Evolutionary conservation across 64 coral and sea anemone species (phyloP), one percentile per base, ranked within the genome.

Genomic region (Montipora cactus): DNA sequence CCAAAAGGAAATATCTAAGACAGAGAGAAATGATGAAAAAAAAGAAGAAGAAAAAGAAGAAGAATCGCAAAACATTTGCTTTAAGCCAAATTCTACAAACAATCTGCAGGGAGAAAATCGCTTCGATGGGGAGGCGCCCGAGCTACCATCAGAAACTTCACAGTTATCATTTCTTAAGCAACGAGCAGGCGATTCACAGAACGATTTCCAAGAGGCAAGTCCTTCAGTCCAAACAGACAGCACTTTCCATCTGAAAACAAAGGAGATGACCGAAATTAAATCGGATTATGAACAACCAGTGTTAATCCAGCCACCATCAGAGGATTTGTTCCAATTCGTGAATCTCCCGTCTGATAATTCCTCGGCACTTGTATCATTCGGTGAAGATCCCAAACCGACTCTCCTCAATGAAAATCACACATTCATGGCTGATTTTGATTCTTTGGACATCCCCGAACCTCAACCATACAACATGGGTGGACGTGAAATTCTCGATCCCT

Each of bases 261-360:
- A 81, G 3, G 79, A 81, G 55, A 25, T 49, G 14, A 20, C 22
- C 4, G 55, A 49, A n/a, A 37, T 46, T 13, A 11, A 83, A 53
- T 13, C 25, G 11, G 53, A 81, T 37, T 81, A 62, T 52, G 28
- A 20, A 37, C 58, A 84, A 16, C 44, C 44, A 50, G 8, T 61
- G 3, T 19, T 93, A 16, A 87, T 93, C 16, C 52, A 82, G 9
- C 91, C 91, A 64, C 91, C 91, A 46, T 87, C 81, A 66, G 91
- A 93, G 9, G 79, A 93, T 78, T 28, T 93, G 19, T 66, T 93
- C 45, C 79, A 78, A 22, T 93, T 93, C 59, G 57, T 57, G 28
- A 15, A 53, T 1, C 10, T 77, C 5, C 46, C 62, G 14, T 51
- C 66, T 10, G 45, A 72, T 71, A 71, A 69, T 78, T 50, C 76